Evolutionary conservation across 30 jellyfish, hydroid and myxozoan genomes (phyloP).

Genomic region (Hydractinia echinata): DNA sequence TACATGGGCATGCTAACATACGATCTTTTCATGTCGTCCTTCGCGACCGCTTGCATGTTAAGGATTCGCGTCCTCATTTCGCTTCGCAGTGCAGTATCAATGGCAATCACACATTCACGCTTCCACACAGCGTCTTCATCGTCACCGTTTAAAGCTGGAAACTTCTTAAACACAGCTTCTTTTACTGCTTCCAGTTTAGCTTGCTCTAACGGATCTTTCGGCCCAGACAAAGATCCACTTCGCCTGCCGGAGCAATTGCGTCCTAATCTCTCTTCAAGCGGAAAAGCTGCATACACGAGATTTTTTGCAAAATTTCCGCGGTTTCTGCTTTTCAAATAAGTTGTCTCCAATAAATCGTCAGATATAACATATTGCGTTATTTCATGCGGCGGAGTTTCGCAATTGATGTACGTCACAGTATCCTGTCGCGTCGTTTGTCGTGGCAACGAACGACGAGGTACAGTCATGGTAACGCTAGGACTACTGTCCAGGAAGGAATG

Average conservation of each 20-base stretch:
- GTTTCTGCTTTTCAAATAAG: conserved; percentile 59
- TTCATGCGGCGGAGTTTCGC: conserved; percentile 24
- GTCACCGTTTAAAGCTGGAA: conserved; percentile 54
- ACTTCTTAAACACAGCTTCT: conserved; percentile 57
- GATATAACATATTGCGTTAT: conserved; percentile 35
- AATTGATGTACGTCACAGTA: neutral
- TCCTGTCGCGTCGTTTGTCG: neutral
- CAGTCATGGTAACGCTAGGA: neutral
- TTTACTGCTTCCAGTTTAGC: conserved; percentile 50
- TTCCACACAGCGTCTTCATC: conserved; percentile 83
- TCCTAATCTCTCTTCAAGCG: conserved; percentile 73
- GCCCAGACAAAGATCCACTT: conserved; percentile 66
- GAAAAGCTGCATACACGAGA: conserved; percentile 52
- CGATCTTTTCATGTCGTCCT: neutral
- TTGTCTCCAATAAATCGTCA: conserved; percentile 42
- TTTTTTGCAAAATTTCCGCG: conserved; percentile 93
- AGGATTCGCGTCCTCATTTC: conserved; percentile 56
- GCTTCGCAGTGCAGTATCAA: conserved; percentile 86
- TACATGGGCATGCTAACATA: conserved; percentile 4
- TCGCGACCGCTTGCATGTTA: conserved; percentile 15
- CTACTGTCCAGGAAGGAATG: neutral
- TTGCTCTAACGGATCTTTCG: conserved; percentile 76
- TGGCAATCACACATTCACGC: conserved; percentile 90
- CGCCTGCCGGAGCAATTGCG: conserved; percentile 86
- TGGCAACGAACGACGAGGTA: neutral